phyloP scores from a whole-genome alignment of 2,888 invertebrate species.

The Lochmaea capreae region DNA sequence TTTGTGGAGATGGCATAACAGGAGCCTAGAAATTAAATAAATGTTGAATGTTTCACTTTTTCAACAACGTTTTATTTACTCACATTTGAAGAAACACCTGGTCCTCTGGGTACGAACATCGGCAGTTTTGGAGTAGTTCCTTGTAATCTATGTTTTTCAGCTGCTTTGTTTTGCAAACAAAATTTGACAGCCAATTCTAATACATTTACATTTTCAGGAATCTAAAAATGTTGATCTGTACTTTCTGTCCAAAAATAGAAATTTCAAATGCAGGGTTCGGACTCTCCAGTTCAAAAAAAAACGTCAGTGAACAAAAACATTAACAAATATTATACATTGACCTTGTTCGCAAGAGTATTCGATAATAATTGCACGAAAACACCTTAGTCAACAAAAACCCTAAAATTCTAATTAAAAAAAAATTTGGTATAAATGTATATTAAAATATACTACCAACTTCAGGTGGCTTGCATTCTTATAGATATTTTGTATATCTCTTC shows the following conservation, averaged over 20 bases:
- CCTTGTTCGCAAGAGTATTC: too few species aligned
- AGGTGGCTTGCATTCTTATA: too few species aligned
- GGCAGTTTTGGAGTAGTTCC: constrained; percentile 41
- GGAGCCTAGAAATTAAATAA: constrained; percentile 46
- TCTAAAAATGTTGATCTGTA: constrained; percentile 51
- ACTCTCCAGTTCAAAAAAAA: too few species aligned
- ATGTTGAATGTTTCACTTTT: background rate
- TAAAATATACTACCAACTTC: too few species aligned
- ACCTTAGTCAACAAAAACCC: too few species aligned
- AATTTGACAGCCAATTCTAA: constrained; percentile 78
- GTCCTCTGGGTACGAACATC: constrained; percentile 47
- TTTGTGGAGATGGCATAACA: constrained; percentile 50
- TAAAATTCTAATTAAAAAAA: too few species aligned
- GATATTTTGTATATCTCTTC: too few species aligned
- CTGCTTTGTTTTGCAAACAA: constrained; percentile 73
- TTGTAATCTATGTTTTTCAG: constrained; percentile 69
- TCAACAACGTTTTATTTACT: constrained; percentile 27
- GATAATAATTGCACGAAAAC: too few species aligned
- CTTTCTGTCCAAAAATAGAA: background rate
- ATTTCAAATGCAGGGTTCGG: too few species aligned
- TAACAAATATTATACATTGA: too few species aligned
- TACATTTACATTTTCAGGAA: constrained; percentile 72
- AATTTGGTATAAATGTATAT: too few species aligned
- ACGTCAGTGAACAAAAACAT: too few species aligned
- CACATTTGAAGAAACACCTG: constrained; percentile 49